phyloP scores from a whole-genome alignment of 2,113 vertebrate genomes.

The Vidua macroura region DNA sequence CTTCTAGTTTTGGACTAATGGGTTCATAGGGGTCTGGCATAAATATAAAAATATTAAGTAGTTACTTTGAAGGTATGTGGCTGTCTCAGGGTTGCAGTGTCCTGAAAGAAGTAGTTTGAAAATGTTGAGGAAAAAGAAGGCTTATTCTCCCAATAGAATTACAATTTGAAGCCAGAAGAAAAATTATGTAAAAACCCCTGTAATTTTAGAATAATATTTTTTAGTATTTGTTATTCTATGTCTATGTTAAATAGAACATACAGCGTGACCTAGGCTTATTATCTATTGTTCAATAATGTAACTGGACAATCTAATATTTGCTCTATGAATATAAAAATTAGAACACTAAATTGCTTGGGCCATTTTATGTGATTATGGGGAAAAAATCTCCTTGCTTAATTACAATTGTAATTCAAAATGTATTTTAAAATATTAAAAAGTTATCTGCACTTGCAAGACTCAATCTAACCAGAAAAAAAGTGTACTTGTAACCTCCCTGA shows the following conservation, averaged over 20 bases:
- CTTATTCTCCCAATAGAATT: background rate
- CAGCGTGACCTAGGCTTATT: background rate
- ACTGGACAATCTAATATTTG: conserved; percentile 53
- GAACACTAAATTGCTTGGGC: conserved; percentile 7
- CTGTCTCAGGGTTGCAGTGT: background rate
- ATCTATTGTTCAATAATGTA: conserved; percentile 49
- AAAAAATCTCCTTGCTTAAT: conserved; percentile 18
- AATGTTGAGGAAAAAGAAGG: background rate
- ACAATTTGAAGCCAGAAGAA: background rate
- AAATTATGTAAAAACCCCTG: fast-evolving
- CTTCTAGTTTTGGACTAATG: background rate
- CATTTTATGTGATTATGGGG: conserved; percentile 23
- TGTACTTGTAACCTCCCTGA: background rate
- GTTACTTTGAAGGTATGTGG: background rate
- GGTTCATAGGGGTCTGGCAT: background rate
- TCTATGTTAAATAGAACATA: background rate
- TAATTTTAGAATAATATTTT: background rate
- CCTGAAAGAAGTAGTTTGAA: background rate
- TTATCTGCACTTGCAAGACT: conserved; percentile 27
- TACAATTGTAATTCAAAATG: conserved; percentile 56
- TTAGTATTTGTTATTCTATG: background rate
- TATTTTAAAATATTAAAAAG: conserved; percentile 61
- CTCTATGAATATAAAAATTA: conserved; percentile 49
- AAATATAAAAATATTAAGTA: background rate
- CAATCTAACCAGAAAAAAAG: background rate